Evolutionary conservation across 2,797 vertebrate species (phyloP).

Genomic region (Melanotaenia parkinsoni): DNA sequence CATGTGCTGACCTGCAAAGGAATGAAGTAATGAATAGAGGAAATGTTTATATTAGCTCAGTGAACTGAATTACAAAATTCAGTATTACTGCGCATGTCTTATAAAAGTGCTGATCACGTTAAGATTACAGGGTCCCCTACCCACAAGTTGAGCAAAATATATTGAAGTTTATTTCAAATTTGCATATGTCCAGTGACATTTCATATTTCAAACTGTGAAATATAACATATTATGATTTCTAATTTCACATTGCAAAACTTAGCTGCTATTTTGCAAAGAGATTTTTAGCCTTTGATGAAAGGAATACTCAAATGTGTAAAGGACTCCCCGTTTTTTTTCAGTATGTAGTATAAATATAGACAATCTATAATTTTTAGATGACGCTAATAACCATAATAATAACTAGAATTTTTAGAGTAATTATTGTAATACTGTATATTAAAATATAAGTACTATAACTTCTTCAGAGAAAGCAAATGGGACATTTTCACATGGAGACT

Average conservation of each 20-base stretch:
- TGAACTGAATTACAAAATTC: no score
- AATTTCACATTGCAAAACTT: no score
- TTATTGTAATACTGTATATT: no score
- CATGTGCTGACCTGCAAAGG: constrained; percentile 42
- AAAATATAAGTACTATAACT: no score
- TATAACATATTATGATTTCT: no score
- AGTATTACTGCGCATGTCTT: background rate
- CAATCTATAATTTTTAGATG: background rate
- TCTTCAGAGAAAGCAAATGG: background rate
- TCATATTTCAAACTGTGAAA: background rate
- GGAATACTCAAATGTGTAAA: background rate
- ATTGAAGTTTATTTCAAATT: background rate
- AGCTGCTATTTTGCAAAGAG: no score
- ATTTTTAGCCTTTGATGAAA: no score
- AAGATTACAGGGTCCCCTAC: background rate
- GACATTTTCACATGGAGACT: background rate
- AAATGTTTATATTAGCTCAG: constrained; percentile 7
- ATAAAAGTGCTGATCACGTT: background rate
- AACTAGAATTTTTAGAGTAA: no score
- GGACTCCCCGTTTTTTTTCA: background rate
- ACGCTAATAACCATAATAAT: background rate
- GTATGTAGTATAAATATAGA: no score
- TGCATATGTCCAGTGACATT: background rate
- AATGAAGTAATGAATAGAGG: constrained; percentile 38
- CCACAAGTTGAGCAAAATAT: background rate